Conservation (phyloP, 2,797 vertebrate genomes). For the Acrossocheilus fasciatus region DNA sequence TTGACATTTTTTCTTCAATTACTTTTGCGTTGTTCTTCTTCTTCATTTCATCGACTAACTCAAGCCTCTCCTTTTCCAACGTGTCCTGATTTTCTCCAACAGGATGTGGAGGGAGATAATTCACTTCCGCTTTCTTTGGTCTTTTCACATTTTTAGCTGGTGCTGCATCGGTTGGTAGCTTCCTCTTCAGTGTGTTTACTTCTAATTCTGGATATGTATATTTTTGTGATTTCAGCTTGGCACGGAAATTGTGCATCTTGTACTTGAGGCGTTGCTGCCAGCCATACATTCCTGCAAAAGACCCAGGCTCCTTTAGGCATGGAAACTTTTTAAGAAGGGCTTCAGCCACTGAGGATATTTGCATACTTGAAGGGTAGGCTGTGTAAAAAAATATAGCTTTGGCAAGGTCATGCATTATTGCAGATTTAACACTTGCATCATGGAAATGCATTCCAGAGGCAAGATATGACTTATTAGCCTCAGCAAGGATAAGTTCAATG, state of each 20-base stretch:
- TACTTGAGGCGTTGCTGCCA: too few species aligned
- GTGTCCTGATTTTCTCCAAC: conserved; percentile 19
- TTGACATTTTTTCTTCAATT: conserved; percentile 30
- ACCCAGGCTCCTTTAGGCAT: too few species aligned
- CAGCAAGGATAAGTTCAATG: conserved; percentile 37
- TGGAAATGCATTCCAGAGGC: conserved; percentile 16
- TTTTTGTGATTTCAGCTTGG: conserved; percentile 36
- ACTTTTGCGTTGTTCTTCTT: conserved; percentile 27
- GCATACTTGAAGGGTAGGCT: conserved; percentile 25
- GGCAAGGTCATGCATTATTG: conserved; percentile 42
- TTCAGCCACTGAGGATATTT: conserved; percentile 9
- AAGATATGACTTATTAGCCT: conserved; percentile 44
- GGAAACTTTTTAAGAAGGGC: too few species aligned
- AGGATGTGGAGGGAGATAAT: conserved; percentile 32
- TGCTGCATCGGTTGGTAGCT: neutral
- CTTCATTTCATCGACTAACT: conserved; percentile 37
- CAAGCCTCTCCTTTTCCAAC: conserved; percentile 50
- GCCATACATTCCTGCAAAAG: too few species aligned
- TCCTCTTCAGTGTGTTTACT: conserved; percentile 30
- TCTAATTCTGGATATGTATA: conserved; percentile 18
- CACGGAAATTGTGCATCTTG: too few species aligned
- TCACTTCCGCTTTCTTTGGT: conserved; percentile 20
- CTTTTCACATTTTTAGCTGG: conserved; percentile 4
- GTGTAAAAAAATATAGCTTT: conserved; percentile 34
- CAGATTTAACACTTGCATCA: conserved; percentile 33